Evolutionary conservation across 2,888 invertebrate genomes (phyloP), one percentile per base, ranked within the genome.

Genomic region (Leptarthrus brevirostris): DNA sequence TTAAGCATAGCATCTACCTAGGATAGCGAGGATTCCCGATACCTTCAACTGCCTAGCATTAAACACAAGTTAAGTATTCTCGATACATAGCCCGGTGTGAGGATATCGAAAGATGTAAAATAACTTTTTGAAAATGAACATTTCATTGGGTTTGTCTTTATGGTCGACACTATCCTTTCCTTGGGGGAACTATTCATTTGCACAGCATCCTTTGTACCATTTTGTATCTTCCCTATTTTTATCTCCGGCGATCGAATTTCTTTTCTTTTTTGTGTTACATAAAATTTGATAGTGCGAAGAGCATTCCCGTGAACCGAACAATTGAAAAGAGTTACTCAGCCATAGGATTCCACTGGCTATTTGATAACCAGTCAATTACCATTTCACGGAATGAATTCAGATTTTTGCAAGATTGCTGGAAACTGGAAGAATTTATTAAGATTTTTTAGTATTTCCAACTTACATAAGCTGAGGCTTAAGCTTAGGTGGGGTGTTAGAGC

Each of bases 271-370:
- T 66, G 18, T 49, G 26, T 44, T 47, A 52, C 73, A 66, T 75
- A 73, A 75, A 75, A 75, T 70, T 75, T 75, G 61, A 75, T 75
- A 71, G 73, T 73, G 73, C 71, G 73, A 75, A 75, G 70, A 75
- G 73, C 73, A 71, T 73, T 74, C 70, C 49, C 73, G 71, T 22
- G 75, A 73, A 71, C 73, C 54, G 40, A 73, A 72, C 58, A 70
- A 47, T 66, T 18, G 16, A 61, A 20, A 36, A 22, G 61, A 61
- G 40, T 16, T 61, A 61, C 61, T 36, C 40, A 36, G 40, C 18
- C 36, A 61, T 8, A 30, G 36, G 34, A 61, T 40, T 61, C 34
- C 34, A 44, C 61, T 24, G 18, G 18, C 61, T n/a, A 36, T 40
- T 61, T 61, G 20, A 18, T 40, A 34, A 40, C 36, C 61, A 36